These are phyloP conservation scores for Sternarchorhynchus goeldii DNA, from an alignment of 2,797 vertebrate genomes.

Conservation along the genomic window DNA sequence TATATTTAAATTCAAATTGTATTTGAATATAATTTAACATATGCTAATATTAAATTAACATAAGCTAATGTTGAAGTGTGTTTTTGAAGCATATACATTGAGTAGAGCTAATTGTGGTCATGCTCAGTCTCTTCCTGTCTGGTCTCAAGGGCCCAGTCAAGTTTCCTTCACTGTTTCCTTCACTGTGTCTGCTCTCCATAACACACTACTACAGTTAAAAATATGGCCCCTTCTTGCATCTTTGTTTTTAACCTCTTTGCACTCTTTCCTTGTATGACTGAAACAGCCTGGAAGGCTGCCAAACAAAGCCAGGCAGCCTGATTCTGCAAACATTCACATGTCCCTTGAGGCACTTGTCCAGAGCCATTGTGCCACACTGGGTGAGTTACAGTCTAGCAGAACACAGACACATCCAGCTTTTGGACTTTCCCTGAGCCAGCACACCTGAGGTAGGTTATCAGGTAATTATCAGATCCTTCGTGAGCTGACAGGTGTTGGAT, in stretches of 20 bases:
- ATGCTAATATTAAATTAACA: background rate
- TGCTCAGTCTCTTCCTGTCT: conserved; percentile 19
- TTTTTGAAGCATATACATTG: conserved; percentile 3
- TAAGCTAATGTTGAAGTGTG: background rate
- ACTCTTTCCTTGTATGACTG: conserved; percentile 57
- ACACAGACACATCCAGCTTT: background rate
- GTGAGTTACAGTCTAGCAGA: background rate
- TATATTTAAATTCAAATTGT: background rate
- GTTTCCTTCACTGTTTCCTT: conserved; percentile 13
- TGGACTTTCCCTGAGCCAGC: background rate
- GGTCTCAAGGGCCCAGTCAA: conserved; percentile 3
- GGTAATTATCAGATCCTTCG: too few species aligned
- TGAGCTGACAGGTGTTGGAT: too few species aligned
- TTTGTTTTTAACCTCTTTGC: conserved; percentile 23
- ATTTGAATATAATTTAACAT: too few species aligned
- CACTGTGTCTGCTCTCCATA: conserved; percentile 57
- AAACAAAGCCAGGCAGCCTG: conserved; percentile 71
- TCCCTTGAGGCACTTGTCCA: conserved; percentile 52
- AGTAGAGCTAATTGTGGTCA: conserved; percentile 13
- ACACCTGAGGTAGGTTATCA: background rate
- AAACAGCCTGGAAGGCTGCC: conserved; percentile 68
- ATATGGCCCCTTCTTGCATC: conserved; percentile 64
- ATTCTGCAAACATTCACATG: conserved; percentile 56
- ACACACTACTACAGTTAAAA: conserved; percentile 67
- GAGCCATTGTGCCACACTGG: conserved; percentile 39